Base-by-base conservation (phyloP, 2,113 vertebrate species). In the Ochotona princeps region DNA sequence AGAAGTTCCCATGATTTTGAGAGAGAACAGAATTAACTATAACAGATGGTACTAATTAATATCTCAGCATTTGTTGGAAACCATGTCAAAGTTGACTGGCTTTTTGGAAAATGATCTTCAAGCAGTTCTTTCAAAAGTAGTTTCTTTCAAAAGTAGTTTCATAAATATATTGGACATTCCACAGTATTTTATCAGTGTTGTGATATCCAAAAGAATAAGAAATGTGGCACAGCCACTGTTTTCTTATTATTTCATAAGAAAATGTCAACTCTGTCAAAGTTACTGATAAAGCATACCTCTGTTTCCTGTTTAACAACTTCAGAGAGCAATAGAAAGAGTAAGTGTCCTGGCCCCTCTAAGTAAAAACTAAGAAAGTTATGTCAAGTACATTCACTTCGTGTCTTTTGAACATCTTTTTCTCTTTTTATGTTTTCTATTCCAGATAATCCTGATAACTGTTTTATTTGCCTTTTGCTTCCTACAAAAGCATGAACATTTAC, bases 1-100 rank as follows among this genome's bases (percentile, higher is more conserved):
- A 89, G 80, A 57, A 11, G 30, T 18, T 54, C 74, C 57, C 49
- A 20, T 66, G 26, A 95, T 73, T 90, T 86, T 90, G 26, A 92
- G 54, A 93, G 76, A 57, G 14, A 65, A 89, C 20, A 65, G 25
- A 49, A 81, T 13, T 7, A 17, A 60, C 6, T 83, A 4, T 88
- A 94, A 91, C 87, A 90, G 66, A 94, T 82, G 84, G 67, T 60
- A 80, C n/a, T 86, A 93, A 93, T 86, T 73, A 97, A 51, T 49
- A 72, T 69, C 23, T 89, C 69, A 74, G 38, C 70, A 82, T 79
- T 88, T 67, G 84, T 6, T 78, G 76, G 51, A 91, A 93, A 87
- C 13, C 51, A 84, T 90, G 63, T 83, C 83, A 94, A 91, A 96
- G 84, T 93, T 87, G 83, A 92, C 21, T 76, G 82, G n/a, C 4